Evolutionary conservation across 2,797 vertebrate genomes (phyloP), one percentile per base, ranked within the genome.

Genomic region (Myiotriccus ornatus): DNA sequence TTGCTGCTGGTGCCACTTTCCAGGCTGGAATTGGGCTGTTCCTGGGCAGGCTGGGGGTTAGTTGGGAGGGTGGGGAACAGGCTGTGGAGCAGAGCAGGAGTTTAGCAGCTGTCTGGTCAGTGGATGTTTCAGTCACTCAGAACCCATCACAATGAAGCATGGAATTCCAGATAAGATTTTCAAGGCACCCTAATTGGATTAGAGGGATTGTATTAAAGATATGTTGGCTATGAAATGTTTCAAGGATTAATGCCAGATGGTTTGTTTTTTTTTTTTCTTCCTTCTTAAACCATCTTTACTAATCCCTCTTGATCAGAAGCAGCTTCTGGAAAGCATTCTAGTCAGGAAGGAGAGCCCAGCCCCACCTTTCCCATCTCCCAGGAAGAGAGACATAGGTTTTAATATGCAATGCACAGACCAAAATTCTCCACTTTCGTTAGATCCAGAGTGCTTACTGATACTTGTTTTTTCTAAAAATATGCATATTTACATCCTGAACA

Each of bases 181-280:
- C 96, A 87, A 87, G 85, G 47, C 80, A 5, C 25, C 47, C 80
- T 97, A 97, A 98, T 97, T 98, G 97, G 97, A 97, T 98, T 97
- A 97, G 88, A 68, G 84, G 89, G 95, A 94, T 97, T 97, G 50
- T 84, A 57, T 68, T 95, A 95, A 95, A 87, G 92, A 93, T 84
- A 21, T n/a, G 90, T 91, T 94, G 93, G 93, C 97, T 95, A 75
- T 90, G 92, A 96, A 94, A 89, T 89, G 83, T 97, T 91, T 86
- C 81, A 62, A 91, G 91, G 96, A 97, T 98, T 97, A 97, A 93
- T 94, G 92, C 71, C 69, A 1, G 1, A 73, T 87, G 82, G 62
- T 74, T 41, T 41, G 15, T 39, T 41, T 41, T 88, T 91, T 84
- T 92, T 10, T 50, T 49, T 93, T 92, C 0, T 46, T 46, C 30